These are phyloP conservation scores for Oegoconia quadripuncta DNA, from an alignment of 2,888 invertebrate genomes.

Conservation along the genomic window DNA sequence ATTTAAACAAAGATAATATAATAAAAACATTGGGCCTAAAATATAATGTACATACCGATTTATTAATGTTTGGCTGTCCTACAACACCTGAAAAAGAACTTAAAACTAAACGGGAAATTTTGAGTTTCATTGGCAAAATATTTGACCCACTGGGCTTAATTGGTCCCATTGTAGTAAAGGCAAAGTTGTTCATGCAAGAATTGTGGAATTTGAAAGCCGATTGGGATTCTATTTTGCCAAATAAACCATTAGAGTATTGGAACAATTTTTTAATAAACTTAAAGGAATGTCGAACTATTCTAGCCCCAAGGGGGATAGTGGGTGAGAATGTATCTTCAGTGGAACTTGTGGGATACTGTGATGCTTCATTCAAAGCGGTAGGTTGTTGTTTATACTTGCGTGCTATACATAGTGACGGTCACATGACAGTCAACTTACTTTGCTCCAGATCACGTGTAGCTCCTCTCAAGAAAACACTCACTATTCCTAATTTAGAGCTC, in stretches of 20 bases:
- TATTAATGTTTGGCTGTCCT: constrained; percentile 7
- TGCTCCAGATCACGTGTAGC: constrained; percentile 17
- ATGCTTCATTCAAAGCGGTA: constrained; percentile 18
- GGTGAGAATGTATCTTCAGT: neutral
- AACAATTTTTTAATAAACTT: constrained; percentile 1
- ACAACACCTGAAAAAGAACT: neutral
- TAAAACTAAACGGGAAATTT: constrained; percentile 16
- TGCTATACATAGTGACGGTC: constrained; percentile 7
- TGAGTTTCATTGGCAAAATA: constrained; percentile 20
- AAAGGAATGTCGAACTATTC: neutral
- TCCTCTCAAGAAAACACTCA: constrained; percentile 14
- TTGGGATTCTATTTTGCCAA: too few species aligned
- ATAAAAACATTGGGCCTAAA: constrained; percentile 15
- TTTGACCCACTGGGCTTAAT: constrained; percentile 21
- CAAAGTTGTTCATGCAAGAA: constrained; percentile 19
- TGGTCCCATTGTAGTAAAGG: constrained; percentile 17
- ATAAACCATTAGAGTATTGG: constrained; percentile 4
- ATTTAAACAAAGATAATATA: constrained; percentile 10
- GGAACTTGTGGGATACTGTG: constrained; percentile 16
- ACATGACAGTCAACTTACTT: constrained; percentile 6
- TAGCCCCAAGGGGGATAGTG: neutral
- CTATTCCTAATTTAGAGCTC: too few species aligned
- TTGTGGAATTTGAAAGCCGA: constrained; percentile 13
- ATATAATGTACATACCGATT: constrained; percentile 6
- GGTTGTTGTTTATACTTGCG: too few species aligned